phyloP scores from a whole-genome alignment of 2,113 vertebrate genomes.

The Ptychochromis oligacanthus region DNA sequence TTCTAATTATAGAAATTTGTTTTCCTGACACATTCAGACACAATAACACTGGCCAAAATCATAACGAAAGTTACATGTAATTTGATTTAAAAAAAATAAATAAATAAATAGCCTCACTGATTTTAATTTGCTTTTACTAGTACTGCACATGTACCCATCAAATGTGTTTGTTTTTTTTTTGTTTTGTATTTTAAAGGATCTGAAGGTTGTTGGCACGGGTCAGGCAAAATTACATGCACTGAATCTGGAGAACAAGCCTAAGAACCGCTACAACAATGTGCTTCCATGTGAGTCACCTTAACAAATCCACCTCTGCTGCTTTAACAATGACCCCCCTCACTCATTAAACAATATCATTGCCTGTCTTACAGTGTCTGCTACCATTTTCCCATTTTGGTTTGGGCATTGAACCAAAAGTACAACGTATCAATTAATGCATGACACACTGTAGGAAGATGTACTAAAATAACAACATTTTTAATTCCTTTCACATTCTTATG shows the following conservation, averaged over 20 bases:
- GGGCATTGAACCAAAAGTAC: background rate
- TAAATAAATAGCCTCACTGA: background rate
- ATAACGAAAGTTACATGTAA: background rate
- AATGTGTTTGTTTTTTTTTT: background rate
- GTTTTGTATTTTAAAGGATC: conserved; percentile 78
- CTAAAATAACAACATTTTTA: background rate
- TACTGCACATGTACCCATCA: background rate
- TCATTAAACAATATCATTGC: background rate
- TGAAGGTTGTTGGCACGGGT: conserved; percentile 85
- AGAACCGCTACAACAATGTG: conserved; percentile 98
- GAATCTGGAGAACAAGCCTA: conserved; percentile 87
- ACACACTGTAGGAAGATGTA: background rate
- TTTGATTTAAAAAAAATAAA: background rate
- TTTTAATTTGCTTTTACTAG: no score
- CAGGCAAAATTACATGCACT: conserved; percentile 86
- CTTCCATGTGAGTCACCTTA: conserved; percentile 89
- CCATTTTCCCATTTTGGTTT: background rate
- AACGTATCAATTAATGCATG: background rate
- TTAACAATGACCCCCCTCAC: background rate
- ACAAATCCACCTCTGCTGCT: conserved; percentile 20
- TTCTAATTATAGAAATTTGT: background rate
- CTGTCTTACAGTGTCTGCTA: background rate
- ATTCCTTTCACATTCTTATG: background rate
- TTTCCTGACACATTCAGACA: background rate
- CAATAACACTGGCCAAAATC: background rate